These are phyloP conservation scores for Drosophila kuntzei DNA, from an alignment of 2,888 invertebrate species.

Conservation along the genomic window DNA sequence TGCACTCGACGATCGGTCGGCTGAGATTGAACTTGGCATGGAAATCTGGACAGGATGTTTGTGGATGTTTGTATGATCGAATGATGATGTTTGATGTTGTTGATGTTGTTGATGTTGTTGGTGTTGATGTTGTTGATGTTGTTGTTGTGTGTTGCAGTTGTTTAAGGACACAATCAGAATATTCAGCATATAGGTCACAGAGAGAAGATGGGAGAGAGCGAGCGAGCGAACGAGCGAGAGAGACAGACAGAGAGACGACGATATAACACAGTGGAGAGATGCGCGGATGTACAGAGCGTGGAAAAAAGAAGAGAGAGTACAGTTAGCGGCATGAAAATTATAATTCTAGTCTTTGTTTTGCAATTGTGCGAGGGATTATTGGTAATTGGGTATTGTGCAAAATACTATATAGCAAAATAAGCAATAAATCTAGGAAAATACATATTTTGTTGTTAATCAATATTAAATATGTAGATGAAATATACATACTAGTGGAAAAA, in stretches of 20 bases:
- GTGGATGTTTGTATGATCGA: conserved; percentile 21
- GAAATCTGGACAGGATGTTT: conserved; percentile 61
- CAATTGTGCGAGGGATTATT: not conserved
- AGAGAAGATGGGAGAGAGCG: conserved; percentile 31
- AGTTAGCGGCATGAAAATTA: conserved; percentile 55
- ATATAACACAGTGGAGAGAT: conserved; percentile 36
- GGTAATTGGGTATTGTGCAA: conserved; percentile 11
- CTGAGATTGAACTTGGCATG: conserved; percentile 83
- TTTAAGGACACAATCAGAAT: conserved; percentile 15
- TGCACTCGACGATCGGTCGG: conserved; percentile 81
- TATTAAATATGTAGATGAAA: not conserved
- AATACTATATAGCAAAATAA: conserved; percentile 2
- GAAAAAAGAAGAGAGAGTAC: conserved; percentile 61
- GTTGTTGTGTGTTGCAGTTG: conserved; percentile 33
- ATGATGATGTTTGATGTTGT: conserved; percentile 29
- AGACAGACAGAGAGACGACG: conserved; percentile 32
- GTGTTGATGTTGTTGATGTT: conserved; percentile 25
- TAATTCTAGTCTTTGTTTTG: conserved; percentile 20
- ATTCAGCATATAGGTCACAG: conserved; percentile 15
- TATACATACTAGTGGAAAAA: not conserved
- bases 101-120: conserved; percentile 35
- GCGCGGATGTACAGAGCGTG: conserved; percentile 31
- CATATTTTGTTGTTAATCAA: not conserved
- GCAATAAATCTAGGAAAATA: not conserved
- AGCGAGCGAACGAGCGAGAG: conserved; percentile 25